Conservation (phyloP, 2,113 vertebrate genomes). For the Microcebus ravelobensis region DNA sequence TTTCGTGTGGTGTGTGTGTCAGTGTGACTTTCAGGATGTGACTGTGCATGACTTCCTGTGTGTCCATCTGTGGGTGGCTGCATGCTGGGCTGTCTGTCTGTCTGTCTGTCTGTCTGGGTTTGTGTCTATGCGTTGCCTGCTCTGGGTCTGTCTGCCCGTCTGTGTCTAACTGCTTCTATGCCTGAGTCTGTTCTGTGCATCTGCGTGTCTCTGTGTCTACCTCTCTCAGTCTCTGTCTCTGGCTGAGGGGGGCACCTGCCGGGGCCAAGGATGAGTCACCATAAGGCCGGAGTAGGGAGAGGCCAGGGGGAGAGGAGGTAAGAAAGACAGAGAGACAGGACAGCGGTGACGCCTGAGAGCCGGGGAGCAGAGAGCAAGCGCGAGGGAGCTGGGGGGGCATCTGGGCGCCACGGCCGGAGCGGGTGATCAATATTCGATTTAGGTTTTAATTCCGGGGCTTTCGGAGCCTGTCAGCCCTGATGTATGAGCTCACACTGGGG, state of each 20-base stretch:
- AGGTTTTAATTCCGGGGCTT: constrained; percentile 99
- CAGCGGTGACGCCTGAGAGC: constrained; percentile 21
- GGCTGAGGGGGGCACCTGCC: not conserved
- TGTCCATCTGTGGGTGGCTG: not conserved
- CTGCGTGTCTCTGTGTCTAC: not conserved
- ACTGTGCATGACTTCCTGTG: not conserved
- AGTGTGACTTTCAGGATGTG: not conserved
- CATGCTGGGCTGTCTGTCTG: not conserved
- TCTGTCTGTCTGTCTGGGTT: not conserved
- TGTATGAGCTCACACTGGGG: constrained; percentile 91
- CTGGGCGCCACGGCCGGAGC: constrained; percentile 75
- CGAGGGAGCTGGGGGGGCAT: constrained; percentile 47
- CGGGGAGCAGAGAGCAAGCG: constrained; percentile 67
- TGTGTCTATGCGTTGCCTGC: not conserved
- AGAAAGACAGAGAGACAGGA: constrained; percentile 57
- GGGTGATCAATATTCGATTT: constrained; percentile 99
- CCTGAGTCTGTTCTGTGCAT: not conserved
- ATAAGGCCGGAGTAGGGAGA: not conserved
- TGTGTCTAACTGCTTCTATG: not conserved
- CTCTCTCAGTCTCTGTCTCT: constrained; percentile 8
- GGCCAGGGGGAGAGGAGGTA: not conserved
- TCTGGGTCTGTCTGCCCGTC: not conserved
- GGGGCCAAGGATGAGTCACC: not conserved
- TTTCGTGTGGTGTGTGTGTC: not conserved
- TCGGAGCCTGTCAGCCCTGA: constrained; percentile 98